Percentiles rank a stretch among this genome's conserved stretches.
These are phyloP conservation scores for Camponotus floridanus DNA, from an alignment of 1,140 invertebrate species.

Conservation along the genomic window DNA sequence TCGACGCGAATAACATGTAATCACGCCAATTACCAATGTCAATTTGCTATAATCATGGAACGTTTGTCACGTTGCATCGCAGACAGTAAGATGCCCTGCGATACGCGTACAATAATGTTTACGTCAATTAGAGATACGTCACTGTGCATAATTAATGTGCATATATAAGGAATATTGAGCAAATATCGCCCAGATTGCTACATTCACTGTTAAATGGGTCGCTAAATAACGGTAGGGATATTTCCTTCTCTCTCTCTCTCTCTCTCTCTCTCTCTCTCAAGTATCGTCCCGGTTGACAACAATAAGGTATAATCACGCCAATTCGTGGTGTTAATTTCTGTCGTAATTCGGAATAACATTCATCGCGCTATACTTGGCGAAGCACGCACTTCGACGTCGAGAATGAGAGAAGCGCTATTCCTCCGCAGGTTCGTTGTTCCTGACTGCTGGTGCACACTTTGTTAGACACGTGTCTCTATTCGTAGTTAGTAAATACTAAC, in stretches of 20 bases:
- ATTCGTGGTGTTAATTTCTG: constrained; percentile 39
- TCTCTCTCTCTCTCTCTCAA: neutral
- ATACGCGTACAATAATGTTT: constrained; percentile 34
- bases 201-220: constrained; percentile 22
- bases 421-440: constrained; percentile 19
- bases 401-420: constrained; percentile 1
- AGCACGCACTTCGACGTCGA: constrained; percentile 1
- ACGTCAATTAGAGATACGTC: constrained; percentile 30
- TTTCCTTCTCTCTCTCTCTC: no score
- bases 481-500: constrained; percentile 74
- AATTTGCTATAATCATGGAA: constrained; percentile 49
- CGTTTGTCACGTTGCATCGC: constrained; percentile 6
- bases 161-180: constrained; percentile 8
- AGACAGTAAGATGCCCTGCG: neutral
- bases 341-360: constrained; percentile 28
- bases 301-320: constrained; percentile 47
- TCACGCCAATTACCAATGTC: constrained; percentile 30
- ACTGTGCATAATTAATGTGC: neutral
- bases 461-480: constrained; percentile 66
- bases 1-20: constrained; percentile 23
- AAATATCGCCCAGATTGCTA: neutral
- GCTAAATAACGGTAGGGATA: constrained; percentile 17
- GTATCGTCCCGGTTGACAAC: neutral
- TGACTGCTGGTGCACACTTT: constrained; percentile 51
- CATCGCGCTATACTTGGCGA: neutral